Conservation (phyloP, 2,113 vertebrate genomes). For the Zapus hudsonius region DNA sequence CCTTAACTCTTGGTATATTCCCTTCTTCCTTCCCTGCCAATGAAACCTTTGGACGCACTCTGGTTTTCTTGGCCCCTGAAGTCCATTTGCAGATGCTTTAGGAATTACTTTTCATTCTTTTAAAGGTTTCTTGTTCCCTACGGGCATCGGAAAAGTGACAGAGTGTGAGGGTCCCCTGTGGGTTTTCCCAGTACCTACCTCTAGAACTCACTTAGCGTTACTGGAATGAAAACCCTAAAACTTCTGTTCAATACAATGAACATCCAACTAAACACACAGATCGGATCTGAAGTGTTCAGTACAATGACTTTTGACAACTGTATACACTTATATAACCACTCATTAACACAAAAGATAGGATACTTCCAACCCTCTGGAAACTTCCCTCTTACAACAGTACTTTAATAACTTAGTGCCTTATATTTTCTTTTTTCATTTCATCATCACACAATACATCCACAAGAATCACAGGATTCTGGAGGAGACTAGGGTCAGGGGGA, state of each 20-base stretch:
- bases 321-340: not conserved
- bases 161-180: not conserved
- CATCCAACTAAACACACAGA: not conserved
- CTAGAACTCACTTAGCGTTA: not conserved
- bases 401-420: not conserved
- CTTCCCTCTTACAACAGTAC: not conserved
- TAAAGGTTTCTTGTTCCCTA: not conserved
- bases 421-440: not conserved
- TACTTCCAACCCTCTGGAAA: not conserved
- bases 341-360: not conserved
- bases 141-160: not conserved
- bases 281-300: not conserved
- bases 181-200: not conserved
- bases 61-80: not conserved
- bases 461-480: not conserved
- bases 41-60: not conserved
- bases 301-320: constrained; percentile 1
- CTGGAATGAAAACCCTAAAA: not conserved
- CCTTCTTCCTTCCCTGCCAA: not conserved
- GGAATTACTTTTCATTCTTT: not conserved
- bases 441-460: constrained; percentile 2
- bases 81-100: not conserved
- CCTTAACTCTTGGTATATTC: not conserved
- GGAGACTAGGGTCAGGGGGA: not conserved
- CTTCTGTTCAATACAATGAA: not conserved